These are phyloP conservation scores for Paedocypris micromegethes DNA, from an alignment of 2,797 vertebrate species.

Conservation along the genomic window DNA sequence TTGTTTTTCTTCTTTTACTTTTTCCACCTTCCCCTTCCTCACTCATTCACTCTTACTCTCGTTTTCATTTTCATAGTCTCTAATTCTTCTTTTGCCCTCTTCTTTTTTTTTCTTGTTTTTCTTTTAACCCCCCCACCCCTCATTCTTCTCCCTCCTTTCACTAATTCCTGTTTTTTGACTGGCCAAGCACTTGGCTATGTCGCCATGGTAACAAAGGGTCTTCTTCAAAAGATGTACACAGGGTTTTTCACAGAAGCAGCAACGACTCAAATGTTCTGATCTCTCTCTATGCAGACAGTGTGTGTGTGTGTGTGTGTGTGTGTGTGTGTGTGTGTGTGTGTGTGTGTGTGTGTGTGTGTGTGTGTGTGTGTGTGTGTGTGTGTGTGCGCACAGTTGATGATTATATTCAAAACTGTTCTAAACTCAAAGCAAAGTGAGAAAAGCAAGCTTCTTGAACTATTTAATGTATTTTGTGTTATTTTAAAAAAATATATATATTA, in stretches of 20 bases:
- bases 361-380: constrained; percentile 23
- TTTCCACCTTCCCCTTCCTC: constrained; percentile 14
- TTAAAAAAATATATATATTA: constrained; percentile 42
- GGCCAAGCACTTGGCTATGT: constrained; percentile 52
- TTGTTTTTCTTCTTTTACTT: constrained; percentile 1
- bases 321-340: constrained; percentile 23
- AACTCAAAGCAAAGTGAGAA: constrained; percentile 49
- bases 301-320: constrained; percentile 25
- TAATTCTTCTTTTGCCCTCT: no score
- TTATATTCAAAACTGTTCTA: constrained; percentile 40
- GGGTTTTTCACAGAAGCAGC: constrained; percentile 43
- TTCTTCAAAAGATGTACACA: constrained; percentile 53
- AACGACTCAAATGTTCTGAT: constrained; percentile 52
- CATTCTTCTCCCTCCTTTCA: background rate
- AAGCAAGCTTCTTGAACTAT: constrained; percentile 57
- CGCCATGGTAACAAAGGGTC: constrained; percentile 59
- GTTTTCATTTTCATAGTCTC: no score
- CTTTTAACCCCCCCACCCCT: background rate
- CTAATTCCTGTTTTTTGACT: constrained; percentile 43
- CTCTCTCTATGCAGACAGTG: constrained; percentile 47
- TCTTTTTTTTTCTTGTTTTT: constrained; percentile 12
- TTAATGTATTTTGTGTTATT: constrained; percentile 37
- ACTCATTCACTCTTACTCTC: background rate
- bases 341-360: constrained; percentile 34
- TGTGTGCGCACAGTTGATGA: constrained; percentile 27